phyloP scores from a whole-genome alignment of 2,797 vertebrate species.

The Helarctos malayanus region DNA sequence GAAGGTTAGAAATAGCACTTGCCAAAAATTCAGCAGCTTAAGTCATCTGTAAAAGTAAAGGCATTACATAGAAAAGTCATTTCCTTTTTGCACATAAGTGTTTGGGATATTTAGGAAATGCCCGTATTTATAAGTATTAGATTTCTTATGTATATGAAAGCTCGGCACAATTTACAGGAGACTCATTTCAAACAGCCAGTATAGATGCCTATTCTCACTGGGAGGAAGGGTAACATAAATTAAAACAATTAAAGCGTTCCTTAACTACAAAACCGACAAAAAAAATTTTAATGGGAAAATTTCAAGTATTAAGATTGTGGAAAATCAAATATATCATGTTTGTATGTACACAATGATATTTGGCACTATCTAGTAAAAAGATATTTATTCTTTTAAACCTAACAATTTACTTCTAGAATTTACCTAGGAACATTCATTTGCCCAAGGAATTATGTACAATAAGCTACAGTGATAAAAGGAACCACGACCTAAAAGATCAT shows the following conservation, averaged over 20 bases:
- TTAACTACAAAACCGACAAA: neutral
- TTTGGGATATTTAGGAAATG: neutral
- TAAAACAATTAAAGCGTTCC: neutral
- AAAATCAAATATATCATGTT: neutral
- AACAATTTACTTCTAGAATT: neutral
- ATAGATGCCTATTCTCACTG: neutral
- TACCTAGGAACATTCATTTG: neutral
- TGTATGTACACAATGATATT: neutral
- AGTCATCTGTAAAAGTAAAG: constrained; percentile 39
- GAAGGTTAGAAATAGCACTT: constrained; percentile 52
- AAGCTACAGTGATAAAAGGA: neutral
- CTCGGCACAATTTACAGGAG: neutral
- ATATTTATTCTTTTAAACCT: neutral
- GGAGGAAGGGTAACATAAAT: neutral
- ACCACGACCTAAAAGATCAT: neutral
- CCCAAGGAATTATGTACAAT: neutral
- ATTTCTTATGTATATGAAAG: constrained; percentile 23
- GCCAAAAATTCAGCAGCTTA: constrained; percentile 35
- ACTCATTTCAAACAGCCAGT: neutral
- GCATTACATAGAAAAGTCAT: neutral
- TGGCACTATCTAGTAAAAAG: neutral
- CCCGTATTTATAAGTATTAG: neutral
- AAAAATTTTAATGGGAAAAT: neutral
- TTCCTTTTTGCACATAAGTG: neutral
- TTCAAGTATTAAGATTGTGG: neutral